phyloP scores from a whole-genome alignment of 2,888 invertebrate genomes.

The Isoperla grammatica region DNA sequence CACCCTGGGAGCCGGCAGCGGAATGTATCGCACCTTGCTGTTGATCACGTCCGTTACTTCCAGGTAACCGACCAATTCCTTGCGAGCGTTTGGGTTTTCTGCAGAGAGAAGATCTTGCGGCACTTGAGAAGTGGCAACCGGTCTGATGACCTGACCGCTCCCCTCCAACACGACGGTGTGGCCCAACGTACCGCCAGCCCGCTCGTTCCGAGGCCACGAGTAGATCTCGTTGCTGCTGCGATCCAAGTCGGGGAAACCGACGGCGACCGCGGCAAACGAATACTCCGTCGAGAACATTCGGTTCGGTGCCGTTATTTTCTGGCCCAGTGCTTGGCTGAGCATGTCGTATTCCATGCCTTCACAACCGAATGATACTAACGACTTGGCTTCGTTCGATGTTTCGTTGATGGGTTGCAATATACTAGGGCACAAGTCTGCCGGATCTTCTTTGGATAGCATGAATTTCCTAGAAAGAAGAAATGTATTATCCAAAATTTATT shows the following conservation, averaged over 20 bases:
- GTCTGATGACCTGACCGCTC: conserved; percentile 37
- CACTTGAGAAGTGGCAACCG: conserved; percentile 35
- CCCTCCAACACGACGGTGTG: conserved; percentile 36
- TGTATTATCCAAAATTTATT: conserved; percentile 9
- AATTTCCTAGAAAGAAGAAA: conserved; percentile 1
- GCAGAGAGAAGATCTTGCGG: conserved; percentile 30
- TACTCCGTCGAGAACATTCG: conserved; percentile 43
- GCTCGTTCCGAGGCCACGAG: conserved; percentile 39
- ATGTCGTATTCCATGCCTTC: conserved; percentile 34
- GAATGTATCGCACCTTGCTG: conserved; percentile 48
- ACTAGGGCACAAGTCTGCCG: conserved; percentile 39
- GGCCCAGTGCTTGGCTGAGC: conserved; percentile 42
- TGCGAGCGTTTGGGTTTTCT: conserved; percentile 22
- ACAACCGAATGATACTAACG: conserved; percentile 19
- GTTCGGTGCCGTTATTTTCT: conserved; percentile 46
- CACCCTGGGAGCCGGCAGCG: conserved; percentile 44
- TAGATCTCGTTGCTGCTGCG: conserved; percentile 40
- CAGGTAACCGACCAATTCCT: conserved; percentile 42
- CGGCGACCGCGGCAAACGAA: conserved; percentile 43
- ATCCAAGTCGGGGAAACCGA: conserved; percentile 49
- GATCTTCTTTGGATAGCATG: conserved; percentile 28
- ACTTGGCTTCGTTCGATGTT: conserved; percentile 13
- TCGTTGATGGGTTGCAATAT: conserved; percentile 37
- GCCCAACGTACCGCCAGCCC: neutral
- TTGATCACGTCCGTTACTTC: conserved; percentile 50